Base-by-base conservation (phyloP, 2,113 vertebrate genomes). In the Hippocampus abdominalis region DNA sequence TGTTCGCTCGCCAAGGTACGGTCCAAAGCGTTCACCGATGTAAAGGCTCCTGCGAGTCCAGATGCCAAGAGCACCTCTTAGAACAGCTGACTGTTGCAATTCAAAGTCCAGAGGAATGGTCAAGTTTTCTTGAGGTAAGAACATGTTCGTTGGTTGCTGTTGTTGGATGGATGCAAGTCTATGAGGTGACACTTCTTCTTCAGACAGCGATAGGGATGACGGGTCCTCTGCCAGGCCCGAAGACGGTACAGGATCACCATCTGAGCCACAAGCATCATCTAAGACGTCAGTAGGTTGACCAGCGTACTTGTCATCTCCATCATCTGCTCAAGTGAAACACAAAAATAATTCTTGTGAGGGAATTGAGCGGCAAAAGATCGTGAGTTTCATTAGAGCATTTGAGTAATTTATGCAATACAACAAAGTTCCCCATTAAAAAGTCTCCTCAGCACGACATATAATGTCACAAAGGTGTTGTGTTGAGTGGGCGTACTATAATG, bases 1-100 rank as follows among this genome's bases (percentile, higher is more conserved):
- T 21, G 83, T 87, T 71, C 92, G 94, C 81, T 95, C 93, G 84
- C 94, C 95, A 51, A 94, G 81, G 23, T 95, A 96, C n/a, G 97
- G 96, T 84, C 97, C 97, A 73, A 98, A 94, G 67, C 91, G 94
- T 84, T 98, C 96, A 11, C 95, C 97, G 2, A 85, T 83, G 81
- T 94, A 92, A 79, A 99, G 91, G 88, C 90, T 95, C 88, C 94
- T 94, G 85, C 91, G 92, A 86, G 94, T 94, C 95, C 96, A 98
- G 91, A 98, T 93, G 82, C 97, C 97, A 86, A 95, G 89, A 87
- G 92, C 91, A 7, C 91, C 92, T 20, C 91, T 92, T 36, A 91
- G 88, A 81, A 94, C 63, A 48, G 80, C 91, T 51, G 97, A 98
- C 86, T 97, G 94, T 72, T 95, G 92, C 65, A 98, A 91, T 76